phyloP scores from a whole-genome alignment of 2,888 invertebrate species.

The Rosalia funebris region DNA sequence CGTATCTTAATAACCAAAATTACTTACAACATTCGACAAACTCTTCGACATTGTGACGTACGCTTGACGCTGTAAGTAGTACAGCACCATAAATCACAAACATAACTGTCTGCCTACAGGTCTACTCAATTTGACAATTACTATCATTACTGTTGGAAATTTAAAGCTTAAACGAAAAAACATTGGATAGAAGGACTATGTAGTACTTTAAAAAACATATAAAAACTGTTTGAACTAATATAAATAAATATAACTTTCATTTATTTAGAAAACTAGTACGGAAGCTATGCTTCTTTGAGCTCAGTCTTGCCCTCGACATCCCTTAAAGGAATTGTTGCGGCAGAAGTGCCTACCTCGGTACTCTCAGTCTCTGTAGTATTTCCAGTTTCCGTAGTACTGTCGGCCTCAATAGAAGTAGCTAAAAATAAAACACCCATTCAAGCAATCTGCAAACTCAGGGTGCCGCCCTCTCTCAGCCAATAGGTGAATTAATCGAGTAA shows the following conservation, averaged over 20 bases:
- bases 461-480: no score
- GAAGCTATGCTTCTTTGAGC: not conserved
- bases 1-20: conserved; percentile 25
- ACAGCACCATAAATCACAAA: not conserved
- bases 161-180: conserved; percentile 4
- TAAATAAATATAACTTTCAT: conserved; percentile 5
- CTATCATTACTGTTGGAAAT: not conserved
- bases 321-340: not conserved
- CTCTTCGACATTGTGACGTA: no score
- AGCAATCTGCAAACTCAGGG: no score
- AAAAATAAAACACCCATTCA: no score
- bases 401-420: no score
- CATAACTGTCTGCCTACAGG: no score
- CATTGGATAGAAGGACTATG: no score
- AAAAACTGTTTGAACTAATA: not conserved
- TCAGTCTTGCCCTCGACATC: conserved; percentile 11
- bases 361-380: not conserved
- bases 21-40: no score
- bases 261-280: not conserved
- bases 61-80: no score
- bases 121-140: no score
- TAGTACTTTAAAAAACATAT: not conserved
- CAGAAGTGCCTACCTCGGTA: not conserved
- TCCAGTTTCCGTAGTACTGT: no score
- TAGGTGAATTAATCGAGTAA: no score